Base-by-base conservation (phyloP, 1,140 invertebrate species). In the Drosophila neocordata region DNA sequence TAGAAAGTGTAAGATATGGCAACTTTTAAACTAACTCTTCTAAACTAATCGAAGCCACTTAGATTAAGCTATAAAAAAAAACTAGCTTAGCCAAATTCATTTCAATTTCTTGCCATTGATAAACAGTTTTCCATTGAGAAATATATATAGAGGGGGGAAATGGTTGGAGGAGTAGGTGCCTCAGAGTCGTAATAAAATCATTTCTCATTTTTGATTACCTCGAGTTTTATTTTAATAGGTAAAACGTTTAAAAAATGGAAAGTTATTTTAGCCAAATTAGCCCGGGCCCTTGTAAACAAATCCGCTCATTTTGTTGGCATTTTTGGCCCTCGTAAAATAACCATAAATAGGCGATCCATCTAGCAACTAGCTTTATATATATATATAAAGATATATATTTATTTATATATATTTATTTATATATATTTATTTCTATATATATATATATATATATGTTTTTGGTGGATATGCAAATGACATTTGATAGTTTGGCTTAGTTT, bases 261-360 rank as follows among this genome's bases (percentile, higher is more conserved):
- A 74, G 72, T 48, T 48, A 48, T 48, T 71, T 59, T 18, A 63
- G 58, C 52, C 59, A 71, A 69, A 63, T 68, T 37, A 12, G 15
- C n/a, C 48, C 62, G 18, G 48, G 31, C 51, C 31, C 48, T 31
- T 41, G 53, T 69, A 76, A 72, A 69, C 73, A 76, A 76, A 76
- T 75, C 34, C 13, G 41, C 34, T 65, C 7, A 56, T 31, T 44
- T 31, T 51, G 18, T 35, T n/a, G n/a, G n/a, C n/a, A n/a, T n/a
- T n/a, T 15, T 53, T 20, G 24, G 52, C 34, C 20, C 20, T 60
- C 56, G 61, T 72, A 69, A 64, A 67, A 72, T 15, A 38, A 12
- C 35, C 68, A 71, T 65, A 76, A 76, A 75, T 60, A 44, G 64
- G 52, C 60, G 41, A 31, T 64, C 48, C 56, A 62, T 56, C 35